Conservation (phyloP, 2,113 vertebrate species). For the Buteo buteo region DNA sequence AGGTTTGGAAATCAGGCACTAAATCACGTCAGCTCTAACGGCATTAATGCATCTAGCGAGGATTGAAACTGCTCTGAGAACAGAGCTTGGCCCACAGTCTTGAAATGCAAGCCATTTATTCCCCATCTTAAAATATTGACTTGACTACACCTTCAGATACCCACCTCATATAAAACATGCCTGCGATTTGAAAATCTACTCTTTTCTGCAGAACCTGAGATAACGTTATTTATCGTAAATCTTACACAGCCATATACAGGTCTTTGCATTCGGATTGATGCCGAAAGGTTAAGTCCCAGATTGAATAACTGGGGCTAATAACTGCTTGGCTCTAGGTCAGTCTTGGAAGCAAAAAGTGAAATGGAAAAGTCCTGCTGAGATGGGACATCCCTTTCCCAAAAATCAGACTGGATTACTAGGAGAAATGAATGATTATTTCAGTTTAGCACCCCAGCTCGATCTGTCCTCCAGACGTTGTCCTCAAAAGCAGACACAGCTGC, state of each 20-base stretch:
- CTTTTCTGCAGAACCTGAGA: background rate
- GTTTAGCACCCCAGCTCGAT: background rate
- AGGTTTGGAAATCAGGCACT: background rate
- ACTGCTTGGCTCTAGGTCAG: background rate
- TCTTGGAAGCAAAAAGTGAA: background rate
- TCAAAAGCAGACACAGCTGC: background rate
- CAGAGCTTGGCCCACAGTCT: background rate
- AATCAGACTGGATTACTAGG: background rate
- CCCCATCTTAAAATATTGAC: constrained; percentile 2
- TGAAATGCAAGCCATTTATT: background rate
- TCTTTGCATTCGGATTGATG: background rate
- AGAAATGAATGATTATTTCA: background rate
- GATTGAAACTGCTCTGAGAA: background rate
- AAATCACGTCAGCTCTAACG: background rate
- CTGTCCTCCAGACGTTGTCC: background rate
- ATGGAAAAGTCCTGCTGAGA: background rate
- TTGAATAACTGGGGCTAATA: background rate
- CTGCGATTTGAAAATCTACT: background rate
- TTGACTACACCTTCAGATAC: background rate
- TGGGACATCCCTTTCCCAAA: background rate
- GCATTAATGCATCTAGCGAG: background rate
- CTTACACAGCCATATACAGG: background rate
- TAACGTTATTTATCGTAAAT: background rate
- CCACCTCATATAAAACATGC: background rate
- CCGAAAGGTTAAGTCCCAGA: background rate